A percentile compares a stretch with the other conserved stretches of the same genome.
These are phyloP conservation scores for Tapera naevia DNA, from an alignment of 2,797 vertebrate genomes.

Conservation along the genomic window DNA sequence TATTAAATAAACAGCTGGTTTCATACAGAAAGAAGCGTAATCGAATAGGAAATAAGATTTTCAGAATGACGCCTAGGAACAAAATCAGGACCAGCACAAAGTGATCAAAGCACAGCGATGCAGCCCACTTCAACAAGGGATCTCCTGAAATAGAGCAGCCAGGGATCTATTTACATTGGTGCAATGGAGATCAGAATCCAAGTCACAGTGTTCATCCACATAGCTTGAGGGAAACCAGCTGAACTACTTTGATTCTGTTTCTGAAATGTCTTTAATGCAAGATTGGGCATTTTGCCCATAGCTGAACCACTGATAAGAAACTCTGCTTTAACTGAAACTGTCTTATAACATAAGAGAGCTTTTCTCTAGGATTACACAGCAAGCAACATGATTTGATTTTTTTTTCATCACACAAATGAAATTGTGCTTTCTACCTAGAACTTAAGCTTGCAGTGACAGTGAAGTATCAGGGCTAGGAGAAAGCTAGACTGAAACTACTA, in stretches of 20 bases:
- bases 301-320: slow-evolving; percentile 35
- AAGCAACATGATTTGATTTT: slow-evolving; percentile 28
- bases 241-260: slow-evolving; percentile 1
- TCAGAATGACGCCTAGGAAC: neutral
- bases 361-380: slow-evolving; percentile 45
- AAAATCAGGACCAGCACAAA: neutral
- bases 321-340: slow-evolving; percentile 12
- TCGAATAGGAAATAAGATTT: neutral
- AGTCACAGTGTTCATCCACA: neutral
- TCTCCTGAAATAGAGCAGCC: neutral
- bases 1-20: neutral
- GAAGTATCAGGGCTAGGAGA: neutral
- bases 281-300: slow-evolving; percentile 15
- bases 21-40: neutral
- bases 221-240: neutral
- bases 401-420: slow-evolving; percentile 38
- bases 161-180: neutral
- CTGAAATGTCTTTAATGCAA: slow-evolving; percentile 15
- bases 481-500: neutral
- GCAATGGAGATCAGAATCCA: neutral
- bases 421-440: slow-evolving; percentile 12
- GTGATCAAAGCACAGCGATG: neutral
- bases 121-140: neutral
- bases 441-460: neutral
- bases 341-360: slow-evolving; percentile 29